phyloP scores from a whole-genome alignment of 2,888 invertebrate genomes.

The Apodemia mormo region DNA sequence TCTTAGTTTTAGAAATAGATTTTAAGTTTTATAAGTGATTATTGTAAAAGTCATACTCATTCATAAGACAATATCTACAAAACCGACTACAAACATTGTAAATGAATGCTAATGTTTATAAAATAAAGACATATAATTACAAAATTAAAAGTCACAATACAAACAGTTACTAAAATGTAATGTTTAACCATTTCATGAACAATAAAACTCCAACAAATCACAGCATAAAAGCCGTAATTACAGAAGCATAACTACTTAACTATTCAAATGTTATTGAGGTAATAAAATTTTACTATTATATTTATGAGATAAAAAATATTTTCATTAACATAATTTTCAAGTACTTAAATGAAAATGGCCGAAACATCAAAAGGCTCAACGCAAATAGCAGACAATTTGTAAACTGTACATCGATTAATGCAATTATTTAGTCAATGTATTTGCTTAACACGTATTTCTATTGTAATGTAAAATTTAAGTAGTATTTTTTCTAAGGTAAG shows the following conservation, averaged over 20 bases:
- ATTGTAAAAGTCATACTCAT: too few species aligned
- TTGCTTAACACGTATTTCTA: neutral
- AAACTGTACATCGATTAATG: neutral
- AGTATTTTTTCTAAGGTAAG: neutral
- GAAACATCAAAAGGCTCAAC: neutral
- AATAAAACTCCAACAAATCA: slow-evolving; percentile 11
- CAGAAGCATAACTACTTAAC: slow-evolving; percentile 18
- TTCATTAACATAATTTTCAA: slow-evolving; percentile 18
- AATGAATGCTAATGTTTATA: neutral
- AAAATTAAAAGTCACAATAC: neutral
- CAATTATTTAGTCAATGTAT: neutral
- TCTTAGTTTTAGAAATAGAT: too few species aligned
- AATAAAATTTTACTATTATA: slow-evolving; percentile 14
- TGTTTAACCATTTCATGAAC: slow-evolving; percentile 7
- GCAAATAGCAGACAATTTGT: neutral
- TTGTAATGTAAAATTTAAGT: too few species aligned
- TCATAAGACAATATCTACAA: too few species aligned
- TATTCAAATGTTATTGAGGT: slow-evolving; percentile 15
- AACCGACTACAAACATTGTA: neutral
- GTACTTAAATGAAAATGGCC: slow-evolving; percentile 1
- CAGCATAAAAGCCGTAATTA: slow-evolving; percentile 13
- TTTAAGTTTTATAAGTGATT: too few species aligned
- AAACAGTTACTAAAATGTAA: neutral
- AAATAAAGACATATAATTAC: neutral
- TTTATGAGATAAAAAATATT: slow-evolving; percentile 13